Evolutionary conservation across 2,113 vertebrate species (phyloP), one percentile per base, ranked within the genome.

Genomic region (Excalfactoria chinensis): DNA sequence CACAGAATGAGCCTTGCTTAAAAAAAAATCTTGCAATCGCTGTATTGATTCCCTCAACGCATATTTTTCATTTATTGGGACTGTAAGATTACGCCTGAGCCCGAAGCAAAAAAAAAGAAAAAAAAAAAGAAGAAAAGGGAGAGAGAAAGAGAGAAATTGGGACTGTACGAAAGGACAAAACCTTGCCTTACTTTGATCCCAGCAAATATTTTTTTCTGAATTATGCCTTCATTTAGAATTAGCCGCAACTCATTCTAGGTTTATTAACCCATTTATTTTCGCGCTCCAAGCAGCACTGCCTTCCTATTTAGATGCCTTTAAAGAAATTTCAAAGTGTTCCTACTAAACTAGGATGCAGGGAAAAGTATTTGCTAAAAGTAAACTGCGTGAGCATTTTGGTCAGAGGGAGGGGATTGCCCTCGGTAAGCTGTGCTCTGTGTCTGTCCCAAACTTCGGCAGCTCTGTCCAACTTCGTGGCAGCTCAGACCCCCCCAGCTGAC

Each of bases 61-160:
- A 8, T 88, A 78, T 73, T 95, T 96, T 93, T 93, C 59, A 85
- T 95, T 94, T 87, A 92, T 93, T 89, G 69, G 34, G 55, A 40
- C 86, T 88, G 63, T 25, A 88, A 68, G 72, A 68, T 77, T 79
- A 48, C 51, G 21, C 8, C 80, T 37, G 46, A 92, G 49, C 55
- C 66, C 70, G 48, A 78, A 92, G 82, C 2, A 88, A 86, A 83
- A 74, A 72, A 60, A 49, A 56, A 64, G 77, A 59, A 43, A 40
- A 37, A 66, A 43, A 37, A 26, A 37, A 66, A 43, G n/a, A 26
- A 1, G 9, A 56, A 43, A 44, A 44, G 43, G 22, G 7, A 43
- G 22, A 41, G 4, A 37, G 12, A 20, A 6, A 62, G 13, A 66
- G 23, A 85, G 43, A 86, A 83, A 30, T 11, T 34, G 12, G 44